Conservation (phyloP, 2,113 vertebrate species). For the Salminus brasiliensis region DNA sequence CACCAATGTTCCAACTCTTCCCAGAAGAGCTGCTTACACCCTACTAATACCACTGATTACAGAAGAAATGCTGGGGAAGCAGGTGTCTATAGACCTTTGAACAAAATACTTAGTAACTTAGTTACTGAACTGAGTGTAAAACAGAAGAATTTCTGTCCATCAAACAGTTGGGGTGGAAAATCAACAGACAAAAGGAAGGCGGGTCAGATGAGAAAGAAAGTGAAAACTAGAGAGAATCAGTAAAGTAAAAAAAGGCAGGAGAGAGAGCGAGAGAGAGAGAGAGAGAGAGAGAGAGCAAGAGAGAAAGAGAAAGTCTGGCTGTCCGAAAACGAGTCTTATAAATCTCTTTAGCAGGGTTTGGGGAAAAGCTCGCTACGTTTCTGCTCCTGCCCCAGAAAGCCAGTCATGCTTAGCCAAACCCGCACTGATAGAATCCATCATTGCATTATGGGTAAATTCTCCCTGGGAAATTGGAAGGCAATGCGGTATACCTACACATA, state of each 20-base stretch:
- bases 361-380: not conserved
- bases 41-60: too few species aligned
- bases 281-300: not conserved
- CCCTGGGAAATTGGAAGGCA: conserved; percentile 46
- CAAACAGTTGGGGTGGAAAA: too few species aligned
- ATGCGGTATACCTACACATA: conserved; percentile 18
- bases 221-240: too few species aligned
- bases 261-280: not conserved
- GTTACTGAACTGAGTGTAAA: too few species aligned
- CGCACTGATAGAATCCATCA: conserved; percentile 39
- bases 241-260: not conserved
- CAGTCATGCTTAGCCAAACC: conserved; percentile 45
- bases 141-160: too few species aligned
- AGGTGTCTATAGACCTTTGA: too few species aligned
- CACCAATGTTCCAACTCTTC: too few species aligned
- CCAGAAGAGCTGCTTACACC: too few species aligned
- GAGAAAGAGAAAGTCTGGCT: conserved; percentile 14
- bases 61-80: too few species aligned
- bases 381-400: conserved; percentile 43
- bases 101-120: too few species aligned
- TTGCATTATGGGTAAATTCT: conserved; percentile 48
- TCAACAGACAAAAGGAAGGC: too few species aligned
- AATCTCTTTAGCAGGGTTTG: conserved; percentile 20
- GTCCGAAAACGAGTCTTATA: conserved; percentile 40
- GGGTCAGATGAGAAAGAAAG: too few species aligned